Base-by-base conservation (phyloP, 2,797 vertebrate genomes). In the Astyanax mexicanus region DNA sequence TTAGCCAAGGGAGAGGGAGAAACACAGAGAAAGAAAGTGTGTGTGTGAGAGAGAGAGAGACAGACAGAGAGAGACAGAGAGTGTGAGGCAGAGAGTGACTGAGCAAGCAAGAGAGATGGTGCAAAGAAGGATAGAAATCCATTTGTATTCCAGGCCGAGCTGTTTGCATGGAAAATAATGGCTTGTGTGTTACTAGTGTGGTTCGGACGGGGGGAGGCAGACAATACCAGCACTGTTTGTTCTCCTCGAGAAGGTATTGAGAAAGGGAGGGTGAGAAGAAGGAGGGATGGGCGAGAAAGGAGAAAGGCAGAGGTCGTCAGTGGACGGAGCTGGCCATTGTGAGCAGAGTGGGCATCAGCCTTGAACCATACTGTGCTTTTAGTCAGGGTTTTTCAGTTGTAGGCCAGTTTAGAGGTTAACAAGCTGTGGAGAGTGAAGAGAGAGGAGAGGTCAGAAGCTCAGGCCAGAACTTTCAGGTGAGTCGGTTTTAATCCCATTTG, bases 161-260 rank as follows among this genome's bases (percentile, higher is more conserved):
- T 87, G 91, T 93, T 91, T 94, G 93, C 92, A 93, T 95, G 93
- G 92, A 86, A 91, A 95, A 93, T 93, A 93, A 94, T 92, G 89
- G 90, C 87, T 81, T 72, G 88, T 91, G 90, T 87, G 91, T 94
- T 92, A 29, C 38, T 92, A 88, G 91, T 87, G 88, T 86, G 77
- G 83, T 84, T 93, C 84, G 92, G 91, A 93, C 92, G 40, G 6
- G 19, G 52, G n/a, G 6, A 42, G 6, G 19, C 75, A 80, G 89
- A 98, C 96, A 99, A 98, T 96, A 94, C 92, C 83, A 85, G 88
- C 92, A 93, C 93, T 99, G 96, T 98, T 94, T 94, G 77, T 89
- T 94, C 91, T 92, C 92, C 87, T 88, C 84, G 80, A 90, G 87
- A 91, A 91, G 88, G 88, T 89, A 54, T 49, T 89, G 84, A 90